These are phyloP conservation scores for Drepana arcuata DNA, from an alignment of 1,140 invertebrate genomes.

Conservation along the genomic window DNA sequence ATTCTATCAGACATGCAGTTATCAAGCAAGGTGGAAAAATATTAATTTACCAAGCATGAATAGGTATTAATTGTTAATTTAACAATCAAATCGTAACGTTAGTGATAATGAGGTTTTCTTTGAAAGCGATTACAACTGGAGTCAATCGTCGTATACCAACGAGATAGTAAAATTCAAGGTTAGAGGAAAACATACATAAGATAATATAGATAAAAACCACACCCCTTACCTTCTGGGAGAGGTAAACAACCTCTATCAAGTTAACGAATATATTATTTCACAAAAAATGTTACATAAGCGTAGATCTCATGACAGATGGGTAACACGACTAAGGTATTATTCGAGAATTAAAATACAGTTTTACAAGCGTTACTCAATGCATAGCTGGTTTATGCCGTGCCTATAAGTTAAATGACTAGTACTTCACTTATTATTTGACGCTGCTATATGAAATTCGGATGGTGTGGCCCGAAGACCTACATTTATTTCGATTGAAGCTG, in stretches of 20 bases:
- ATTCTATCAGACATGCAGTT: too few relatives aligned
- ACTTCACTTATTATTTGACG: slow-evolving; percentile 58
- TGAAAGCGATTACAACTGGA: slow-evolving; percentile 8
- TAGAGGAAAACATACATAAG: slow-evolving; percentile 17
- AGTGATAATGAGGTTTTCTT: too few relatives aligned
- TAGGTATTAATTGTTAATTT: too few relatives aligned
- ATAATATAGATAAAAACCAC: slow-evolving; percentile 20
- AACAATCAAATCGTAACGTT: too few relatives aligned
- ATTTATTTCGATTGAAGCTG: slow-evolving; percentile 43
- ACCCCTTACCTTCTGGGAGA: slow-evolving; percentile 46
- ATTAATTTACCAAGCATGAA: too few relatives aligned
- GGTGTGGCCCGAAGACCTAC: slow-evolving; percentile 50
- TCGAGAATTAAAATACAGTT: slow-evolving; percentile 22
- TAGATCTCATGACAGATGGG: slow-evolving; percentile 50
- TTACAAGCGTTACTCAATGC: slow-evolving; percentile 41
- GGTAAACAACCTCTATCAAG: slow-evolving; percentile 51
- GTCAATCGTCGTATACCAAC: slow-evolving; percentile 12
- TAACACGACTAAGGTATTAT: slow-evolving; percentile 25
- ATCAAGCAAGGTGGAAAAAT: too few relatives aligned
- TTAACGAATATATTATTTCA: slow-evolving; percentile 42
- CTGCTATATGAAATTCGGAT: slow-evolving; percentile 30
- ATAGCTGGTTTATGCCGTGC: slow-evolving; percentile 32
- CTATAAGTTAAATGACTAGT: slow-evolving; percentile 28
- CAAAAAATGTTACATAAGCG: slow-evolving; percentile 64
- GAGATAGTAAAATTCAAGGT: slow-evolving; percentile 30